Percentiles rank a stretch among this genome's conserved stretches.
phyloP scores from a whole-genome alignment of 1,140 invertebrate genomes.

The Lepeophtheirus salmonis region DNA sequence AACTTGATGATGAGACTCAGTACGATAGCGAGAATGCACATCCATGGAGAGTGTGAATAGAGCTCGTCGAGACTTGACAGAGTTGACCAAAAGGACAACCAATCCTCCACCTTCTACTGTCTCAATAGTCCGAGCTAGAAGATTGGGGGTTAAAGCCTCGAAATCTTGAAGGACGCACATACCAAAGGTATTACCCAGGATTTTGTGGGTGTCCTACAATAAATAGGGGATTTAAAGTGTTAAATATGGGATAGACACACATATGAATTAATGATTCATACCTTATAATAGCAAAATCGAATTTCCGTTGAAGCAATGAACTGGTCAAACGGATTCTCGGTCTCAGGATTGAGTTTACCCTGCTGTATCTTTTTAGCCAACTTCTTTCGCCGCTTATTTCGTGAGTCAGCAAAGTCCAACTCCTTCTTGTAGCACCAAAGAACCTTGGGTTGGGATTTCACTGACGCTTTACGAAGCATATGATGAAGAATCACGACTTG shows the following conservation, averaged over 20 bases:
- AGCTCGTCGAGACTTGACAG: constrained; percentile 72
- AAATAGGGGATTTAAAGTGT: no score
- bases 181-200: constrained; percentile 84
- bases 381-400: constrained; percentile 76
- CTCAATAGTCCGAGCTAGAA: constrained; percentile 89
- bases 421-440: constrained; percentile 99
- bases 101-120: constrained; percentile 95
- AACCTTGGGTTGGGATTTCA: constrained; percentile 75
- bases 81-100: constrained; percentile 62
- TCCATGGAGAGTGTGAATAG: constrained; percentile 96
- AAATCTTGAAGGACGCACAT: constrained; percentile 94
- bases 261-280: no score
- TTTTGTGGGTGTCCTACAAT: constrained; percentile 13
- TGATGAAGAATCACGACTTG: constrained; percentile 93
- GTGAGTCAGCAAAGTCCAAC: constrained; percentile 68
- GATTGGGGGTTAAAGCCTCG: constrained; percentile 95
- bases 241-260: no score
- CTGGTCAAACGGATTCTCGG: constrained; percentile 90
- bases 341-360: constrained; percentile 73
- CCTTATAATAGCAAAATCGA: constrained; percentile 78
- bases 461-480: constrained; percentile 79
- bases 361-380: constrained; percentile 66
- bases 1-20: constrained; percentile 79
- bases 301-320: constrained; percentile 92
- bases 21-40: constrained; percentile 84